Evolutionary conservation across 1,140 invertebrate species (phyloP), one percentile per base, ranked within the genome.

Genomic region (Drosophila insularis): DNA sequence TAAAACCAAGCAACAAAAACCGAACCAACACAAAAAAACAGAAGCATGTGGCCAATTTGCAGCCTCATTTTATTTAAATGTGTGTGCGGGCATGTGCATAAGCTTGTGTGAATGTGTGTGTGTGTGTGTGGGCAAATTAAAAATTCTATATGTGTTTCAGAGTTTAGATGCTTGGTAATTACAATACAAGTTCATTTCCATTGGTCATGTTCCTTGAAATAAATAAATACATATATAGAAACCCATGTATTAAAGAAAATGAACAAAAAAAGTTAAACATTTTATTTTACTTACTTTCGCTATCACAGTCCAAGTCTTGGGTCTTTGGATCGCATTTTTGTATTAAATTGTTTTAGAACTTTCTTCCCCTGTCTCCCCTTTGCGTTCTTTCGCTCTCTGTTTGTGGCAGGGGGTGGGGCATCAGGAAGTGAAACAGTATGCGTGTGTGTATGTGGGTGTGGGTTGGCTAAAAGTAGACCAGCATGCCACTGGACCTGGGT

Each of bases 281-380:
- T 50, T 50, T 58, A 74, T 74, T 62, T 43, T 43, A 61, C 74
- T 77, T 77, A 77, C 60, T 17, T 14, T 70, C 50, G 63, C 19
- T 64, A 46, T 37, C 53, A 2, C 14, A 32, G 40, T 43, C 54
- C 58, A 27, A 21, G 60, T 56, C 43, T 59, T 50, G 43, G 10
- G 43, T 50, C 43, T 21, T 50, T 17, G n/a, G n/a, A 50, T 64
- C 56, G 43, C 68, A 75, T 86, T 81, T 81, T 79, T 81, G 68
- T 86, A 75, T 86, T 87, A 86, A 86, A 86, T 86, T 86, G 82
- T 86, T 86, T 86, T 87, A 87, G 82, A 75, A 75, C 73, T 65
- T 75, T 58, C 5, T 17, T 67, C 2, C 32, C 13, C 39, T 17
- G 2, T 43, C 50, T n/a, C 32, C 21, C 19, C 35, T 37, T 43